Conservation (phyloP, 2,797 vertebrate genomes). For the Premnoplex brunnescens region DNA sequence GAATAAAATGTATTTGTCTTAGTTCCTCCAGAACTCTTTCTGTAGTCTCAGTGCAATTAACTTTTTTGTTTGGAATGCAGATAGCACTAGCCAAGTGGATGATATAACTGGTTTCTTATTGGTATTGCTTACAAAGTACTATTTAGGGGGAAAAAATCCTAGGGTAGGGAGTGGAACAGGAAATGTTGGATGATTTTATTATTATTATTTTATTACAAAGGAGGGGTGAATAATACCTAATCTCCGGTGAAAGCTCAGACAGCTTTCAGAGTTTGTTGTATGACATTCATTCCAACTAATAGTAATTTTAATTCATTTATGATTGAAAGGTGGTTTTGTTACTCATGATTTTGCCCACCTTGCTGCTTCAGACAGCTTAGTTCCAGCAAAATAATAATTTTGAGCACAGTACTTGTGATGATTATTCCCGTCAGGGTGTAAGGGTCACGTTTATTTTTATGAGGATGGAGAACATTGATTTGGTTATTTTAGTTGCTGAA, state of each 20-base stretch:
- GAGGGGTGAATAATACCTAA: neutral
- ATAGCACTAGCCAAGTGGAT: neutral
- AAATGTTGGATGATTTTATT: slow-evolving; percentile 9
- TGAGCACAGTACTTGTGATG: neutral
- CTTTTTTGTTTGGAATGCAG: neutral
- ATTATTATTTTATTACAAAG: slow-evolving; percentile 12
- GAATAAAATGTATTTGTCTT: neutral
- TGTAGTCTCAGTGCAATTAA: neutral
- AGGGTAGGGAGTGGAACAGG: neutral
- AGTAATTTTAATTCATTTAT: neutral
- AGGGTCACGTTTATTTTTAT: neutral
- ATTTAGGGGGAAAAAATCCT: neutral
- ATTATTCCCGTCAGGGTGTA: neutral
- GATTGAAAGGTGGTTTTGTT: neutral
- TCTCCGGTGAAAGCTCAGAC: neutral
- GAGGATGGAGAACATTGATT: neutral
- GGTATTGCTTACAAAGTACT: neutral
- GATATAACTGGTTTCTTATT: neutral
- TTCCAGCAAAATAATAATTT: neutral
- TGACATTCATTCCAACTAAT: neutral
- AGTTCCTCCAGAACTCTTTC: neutral
- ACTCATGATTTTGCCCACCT: neutral
- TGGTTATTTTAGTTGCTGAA: neutral
- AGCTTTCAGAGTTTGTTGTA: neutral
- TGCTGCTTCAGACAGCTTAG: neutral